Conservation (phyloP, 2,113 vertebrate species). For the Hystrix cristata region DNA sequence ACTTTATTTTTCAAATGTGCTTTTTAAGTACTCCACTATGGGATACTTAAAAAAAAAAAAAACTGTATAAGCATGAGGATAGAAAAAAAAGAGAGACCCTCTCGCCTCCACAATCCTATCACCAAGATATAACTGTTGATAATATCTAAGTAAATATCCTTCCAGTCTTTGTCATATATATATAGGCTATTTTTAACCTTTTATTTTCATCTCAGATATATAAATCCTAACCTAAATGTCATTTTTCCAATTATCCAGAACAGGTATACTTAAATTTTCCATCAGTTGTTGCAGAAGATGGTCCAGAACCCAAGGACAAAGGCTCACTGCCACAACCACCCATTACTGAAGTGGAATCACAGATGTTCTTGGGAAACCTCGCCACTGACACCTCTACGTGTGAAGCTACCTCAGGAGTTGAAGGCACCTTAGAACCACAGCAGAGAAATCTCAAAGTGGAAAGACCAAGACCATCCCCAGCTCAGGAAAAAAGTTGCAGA, state of each 20-base stretch:
- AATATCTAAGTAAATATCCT: slow-evolving; percentile 19
- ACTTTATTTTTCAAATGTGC: slow-evolving; percentile 33
- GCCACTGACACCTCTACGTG: not conserved
- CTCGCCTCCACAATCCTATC: not conserved
- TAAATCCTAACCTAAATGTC: not conserved
- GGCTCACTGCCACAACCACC: not conserved
- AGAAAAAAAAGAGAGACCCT: not conserved
- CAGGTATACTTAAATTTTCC: slow-evolving; percentile 10
- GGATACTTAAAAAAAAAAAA: not conserved
- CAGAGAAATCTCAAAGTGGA: not conserved
- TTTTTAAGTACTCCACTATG: not conserved
- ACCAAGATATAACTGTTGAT: not conserved
- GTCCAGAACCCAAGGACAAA: not conserved
- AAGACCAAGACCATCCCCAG: not conserved
- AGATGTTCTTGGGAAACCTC: not conserved
- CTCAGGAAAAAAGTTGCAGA: not conserved
- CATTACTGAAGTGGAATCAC: slow-evolving; percentile 11
- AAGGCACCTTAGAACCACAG: not conserved
- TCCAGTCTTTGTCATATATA: not conserved
- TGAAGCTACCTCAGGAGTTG: slow-evolving; percentile 26
- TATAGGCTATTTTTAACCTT: slow-evolving; percentile 19
- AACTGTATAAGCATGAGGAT: not conserved
- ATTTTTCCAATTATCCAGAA: slow-evolving; percentile 33
- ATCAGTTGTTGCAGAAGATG: slow-evolving; percentile 37
- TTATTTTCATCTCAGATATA: slow-evolving; percentile 23